These are phyloP conservation scores for Mus pahari DNA, from an alignment of 2,113 vertebrate species.

Conservation along the genomic window DNA sequence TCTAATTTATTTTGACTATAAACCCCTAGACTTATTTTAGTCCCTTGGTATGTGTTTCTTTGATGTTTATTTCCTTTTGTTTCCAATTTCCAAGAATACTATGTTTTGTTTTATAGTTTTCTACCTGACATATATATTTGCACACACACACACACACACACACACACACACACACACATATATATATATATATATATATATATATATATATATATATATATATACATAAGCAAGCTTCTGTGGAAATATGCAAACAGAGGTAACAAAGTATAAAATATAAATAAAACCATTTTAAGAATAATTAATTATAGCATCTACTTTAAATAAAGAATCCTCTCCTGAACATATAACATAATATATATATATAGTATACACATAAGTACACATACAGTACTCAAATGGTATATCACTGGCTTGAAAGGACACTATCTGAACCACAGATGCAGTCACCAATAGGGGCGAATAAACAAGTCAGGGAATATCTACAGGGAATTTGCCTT, in stretches of 20 bases:
- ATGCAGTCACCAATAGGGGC: too few species aligned
- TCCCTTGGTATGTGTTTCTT: background rate
- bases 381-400: too few species aligned
- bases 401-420: too few species aligned
- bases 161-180: too few species aligned
- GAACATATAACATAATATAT: background rate
- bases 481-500: too few species aligned
- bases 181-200: too few species aligned
- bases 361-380: too few species aligned
- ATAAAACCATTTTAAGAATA: background rate
- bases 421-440: too few species aligned
- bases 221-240: background rate
- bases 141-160: too few species aligned
- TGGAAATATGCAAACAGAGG: background rate
- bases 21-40: background rate
- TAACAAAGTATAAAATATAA: background rate
- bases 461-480: too few species aligned
- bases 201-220: too few species aligned
- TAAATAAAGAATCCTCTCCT: background rate
- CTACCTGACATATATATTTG: background rate
- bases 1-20: conserved; percentile 31
- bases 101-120: background rate
- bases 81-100: background rate
- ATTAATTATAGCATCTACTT: background rate
- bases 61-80: background rate